Conservation (phyloP, 2,113 vertebrate genomes). For the Dicentrarchus labrax region DNA sequence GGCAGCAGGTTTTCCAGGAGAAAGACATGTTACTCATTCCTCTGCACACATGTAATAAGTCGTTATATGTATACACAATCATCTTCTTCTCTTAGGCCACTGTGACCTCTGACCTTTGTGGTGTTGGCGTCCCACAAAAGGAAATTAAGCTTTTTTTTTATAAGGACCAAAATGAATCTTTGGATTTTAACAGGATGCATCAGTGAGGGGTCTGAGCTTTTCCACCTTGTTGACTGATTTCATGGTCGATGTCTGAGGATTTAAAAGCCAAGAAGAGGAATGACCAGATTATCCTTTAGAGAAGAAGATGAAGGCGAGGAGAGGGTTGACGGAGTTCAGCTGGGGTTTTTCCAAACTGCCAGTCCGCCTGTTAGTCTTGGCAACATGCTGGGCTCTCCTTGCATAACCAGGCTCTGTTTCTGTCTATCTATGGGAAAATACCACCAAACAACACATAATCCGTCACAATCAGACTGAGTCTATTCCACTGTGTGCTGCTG, state of each 20-base stretch:
- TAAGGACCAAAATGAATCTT: neutral
- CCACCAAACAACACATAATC: conserved; percentile 12
- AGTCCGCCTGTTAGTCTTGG: conserved; percentile 58
- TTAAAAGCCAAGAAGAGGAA: neutral
- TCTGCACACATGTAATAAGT: no score
- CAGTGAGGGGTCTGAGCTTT: neutral
- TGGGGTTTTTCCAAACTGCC: conserved; percentile 54
- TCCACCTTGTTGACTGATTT: neutral
- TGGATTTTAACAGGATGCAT: neutral
- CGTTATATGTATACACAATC: neutral
- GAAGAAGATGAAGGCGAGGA: neutral
- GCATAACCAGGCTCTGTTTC: conserved; percentile 36
- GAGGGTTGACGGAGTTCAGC: conserved; percentile 31
- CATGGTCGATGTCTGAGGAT: neutral
- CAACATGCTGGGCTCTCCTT: conserved; percentile 39
- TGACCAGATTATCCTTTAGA: neutral
- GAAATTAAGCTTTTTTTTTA: neutral
- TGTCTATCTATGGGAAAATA: conserved; percentile 46
- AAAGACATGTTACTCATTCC: neutral
- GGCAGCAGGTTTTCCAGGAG: neutral
- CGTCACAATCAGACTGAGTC: neutral
- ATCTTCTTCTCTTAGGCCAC: neutral
- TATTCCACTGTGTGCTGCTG: neutral
- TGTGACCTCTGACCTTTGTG: conserved; percentile 1
- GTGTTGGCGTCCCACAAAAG: no score